Conservation (phyloP, 2,113 vertebrate genomes). For the Diglossa brunneiventris region DNA sequence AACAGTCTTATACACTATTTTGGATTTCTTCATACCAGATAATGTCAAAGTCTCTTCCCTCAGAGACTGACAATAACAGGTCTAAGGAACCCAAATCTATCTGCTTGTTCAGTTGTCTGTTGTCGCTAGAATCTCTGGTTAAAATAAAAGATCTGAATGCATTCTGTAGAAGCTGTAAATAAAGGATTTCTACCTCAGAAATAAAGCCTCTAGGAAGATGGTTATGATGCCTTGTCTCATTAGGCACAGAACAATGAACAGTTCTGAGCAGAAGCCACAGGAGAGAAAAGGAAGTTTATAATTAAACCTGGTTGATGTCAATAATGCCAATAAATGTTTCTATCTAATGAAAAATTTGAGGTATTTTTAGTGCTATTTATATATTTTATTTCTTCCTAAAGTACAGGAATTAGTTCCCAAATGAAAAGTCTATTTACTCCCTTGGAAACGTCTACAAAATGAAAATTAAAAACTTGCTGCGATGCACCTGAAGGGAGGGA, state of each 20-base stretch:
- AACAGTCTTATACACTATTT: constrained; percentile 63
- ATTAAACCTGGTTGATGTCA: constrained; percentile 64
- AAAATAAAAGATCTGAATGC: constrained; percentile 59
- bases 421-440: constrained; percentile 67
- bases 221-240: constrained; percentile 40
- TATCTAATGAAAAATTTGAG: constrained; percentile 80
- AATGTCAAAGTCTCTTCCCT: constrained; percentile 15
- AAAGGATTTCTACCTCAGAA: constrained; percentile 51
- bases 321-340: constrained; percentile 71
- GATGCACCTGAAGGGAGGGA: constrained; percentile 59
- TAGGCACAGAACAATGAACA: not conserved
- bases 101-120: constrained; percentile 51
- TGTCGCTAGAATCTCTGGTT: constrained; percentile 56
- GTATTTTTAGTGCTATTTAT: constrained; percentile 83
- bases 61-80: constrained; percentile 33
- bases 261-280: constrained; percentile 57
- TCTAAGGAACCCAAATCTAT: constrained; percentile 42
- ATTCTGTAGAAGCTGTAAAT: constrained; percentile 60
- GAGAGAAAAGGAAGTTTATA: constrained; percentile 62
- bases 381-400: constrained; percentile 78
- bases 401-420: constrained; percentile 75
- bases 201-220: constrained; percentile 59
- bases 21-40: constrained; percentile 41
- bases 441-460: constrained; percentile 71
- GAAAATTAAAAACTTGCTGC: constrained; percentile 56